Evolutionary conservation across 1,140 invertebrate species (phyloP).

Genomic region (Amyelois transitella): DNA sequence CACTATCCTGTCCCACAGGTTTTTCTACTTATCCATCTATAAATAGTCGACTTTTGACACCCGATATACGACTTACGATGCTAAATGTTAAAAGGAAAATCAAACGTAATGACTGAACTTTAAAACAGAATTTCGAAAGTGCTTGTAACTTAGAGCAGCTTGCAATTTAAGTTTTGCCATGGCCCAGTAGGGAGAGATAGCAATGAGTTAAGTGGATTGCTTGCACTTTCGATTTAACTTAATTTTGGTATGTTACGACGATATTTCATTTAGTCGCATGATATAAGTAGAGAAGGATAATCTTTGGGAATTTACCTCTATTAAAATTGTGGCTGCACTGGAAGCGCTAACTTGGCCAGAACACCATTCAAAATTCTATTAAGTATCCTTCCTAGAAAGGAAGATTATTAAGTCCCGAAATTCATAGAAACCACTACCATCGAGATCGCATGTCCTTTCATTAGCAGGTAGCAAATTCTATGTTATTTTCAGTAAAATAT

Average conservation of each 20-base stretch:
- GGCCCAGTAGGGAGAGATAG: conserved; percentile 52
- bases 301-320: background rate
- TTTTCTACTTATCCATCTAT: conserved; percentile 62
- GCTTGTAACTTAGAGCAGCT: background rate
- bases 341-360: background rate
- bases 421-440: too few species aligned
- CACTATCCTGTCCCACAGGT: conserved; percentile 58
- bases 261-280: too few species aligned
- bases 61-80: conserved; percentile 21
- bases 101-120: background rate
- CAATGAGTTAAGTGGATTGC: conserved; percentile 59
- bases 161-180: conserved; percentile 12
- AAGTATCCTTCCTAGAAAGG: background rate
- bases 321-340: background rate
- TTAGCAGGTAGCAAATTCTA: too few species aligned
- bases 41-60: conserved; percentile 42
- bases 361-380: background rate
- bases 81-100: background rate
- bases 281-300: too few species aligned
- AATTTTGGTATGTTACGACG: conserved; percentile 41
- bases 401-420: background rate
- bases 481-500: too few species aligned
- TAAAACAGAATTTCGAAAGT: background rate
- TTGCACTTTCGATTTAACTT: conserved; percentile 64
- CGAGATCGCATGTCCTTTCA: too few species aligned